Base-by-base conservation (phyloP, 2,888 invertebrate genomes). In the Amitus sp. region DNA sequence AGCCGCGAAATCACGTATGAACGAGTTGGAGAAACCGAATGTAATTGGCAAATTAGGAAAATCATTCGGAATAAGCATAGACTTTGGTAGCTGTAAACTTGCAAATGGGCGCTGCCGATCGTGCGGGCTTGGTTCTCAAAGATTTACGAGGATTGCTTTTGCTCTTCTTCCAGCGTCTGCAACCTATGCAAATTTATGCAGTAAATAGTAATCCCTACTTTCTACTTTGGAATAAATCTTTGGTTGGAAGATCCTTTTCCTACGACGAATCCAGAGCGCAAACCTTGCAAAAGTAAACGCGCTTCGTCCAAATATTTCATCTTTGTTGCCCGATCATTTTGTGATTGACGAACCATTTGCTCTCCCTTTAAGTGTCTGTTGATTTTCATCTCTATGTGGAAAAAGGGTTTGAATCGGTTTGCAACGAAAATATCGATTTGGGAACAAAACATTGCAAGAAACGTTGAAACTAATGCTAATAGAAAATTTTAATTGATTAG, bases 101-200 rank as follows among this genome's bases (percentile, higher is more conserved):
- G 65, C 70, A 73, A 74, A 69, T 68, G 65, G 63, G 66, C 65
- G 67, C 73, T 69, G 66, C 64, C 66, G 69, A 73, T 70, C 66
- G 68, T 69, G 71, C 70, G 66, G 71, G 55, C 59, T 68, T 66
- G 64, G 59, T 66, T 62, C n/a, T n/a, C 69, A 65, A 70, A 73
- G 71, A 74, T 75, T 74, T 74, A 73, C 69, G 73, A 71, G 56
- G 53, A 60, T 55, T 67, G 45, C 62, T 51, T 67, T 69, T 62
- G 70, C 69, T 49, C 55, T 59, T 61, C 61, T 61, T 62, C 43
- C 56, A 23, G 54, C 40, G 34, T 51, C 54, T 50, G 47, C 51
- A 56, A 61, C 54, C 58, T 70, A 75, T 72, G 73, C 73, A 75
- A 75, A 76, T 75, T 75, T 75, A 72, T 73, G 69, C 68, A 66